Percentiles rank a stretch among this genome's conserved stretches.
Evolutionary conservation across 2,888 invertebrate species (phyloP).

Genomic region (Cerastis leucographa): DNA sequence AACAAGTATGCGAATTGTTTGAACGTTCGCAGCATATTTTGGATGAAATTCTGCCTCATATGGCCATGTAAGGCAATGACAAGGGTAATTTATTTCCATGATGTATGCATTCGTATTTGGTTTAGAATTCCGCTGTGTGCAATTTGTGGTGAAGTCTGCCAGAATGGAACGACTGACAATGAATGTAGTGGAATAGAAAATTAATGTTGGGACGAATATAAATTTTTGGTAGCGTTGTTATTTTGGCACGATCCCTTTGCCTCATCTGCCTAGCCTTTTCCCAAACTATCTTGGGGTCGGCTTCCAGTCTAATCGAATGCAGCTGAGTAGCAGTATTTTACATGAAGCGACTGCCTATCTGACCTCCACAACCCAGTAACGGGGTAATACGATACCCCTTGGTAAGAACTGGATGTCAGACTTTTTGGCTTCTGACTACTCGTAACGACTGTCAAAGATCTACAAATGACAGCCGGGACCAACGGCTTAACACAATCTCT

Average conservation of each 20-base stretch:
- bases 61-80: conserved; percentile 49
- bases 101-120: conserved; percentile 56
- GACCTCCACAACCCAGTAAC: too few species aligned
- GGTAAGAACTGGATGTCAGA: too few species aligned
- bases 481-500: too few species aligned
- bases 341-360: too few species aligned
- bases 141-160: conserved; percentile 43
- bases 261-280: too few species aligned
- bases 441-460: too few species aligned
- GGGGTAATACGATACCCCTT: too few species aligned
- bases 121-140: conserved; percentile 36
- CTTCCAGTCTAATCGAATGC: too few species aligned
- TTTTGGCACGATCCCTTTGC: neutral
- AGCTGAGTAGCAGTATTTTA: too few species aligned
- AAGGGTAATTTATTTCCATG: conserved; percentile 59
- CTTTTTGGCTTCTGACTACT: too few species aligned
- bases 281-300: too few species aligned
- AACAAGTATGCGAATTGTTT: conserved; percentile 59
- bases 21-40: conserved; percentile 58
- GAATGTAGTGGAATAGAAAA: conserved; percentile 19
- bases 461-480: too few species aligned
- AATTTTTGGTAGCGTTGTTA: neutral
- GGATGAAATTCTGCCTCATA: conserved; percentile 35
- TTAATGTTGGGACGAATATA: neutral
- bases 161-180: conserved; percentile 34